These are phyloP conservation scores for Penaeus monodon DNA, from an alignment of 2,888 invertebrate genomes.

Conservation along the genomic window DNA sequence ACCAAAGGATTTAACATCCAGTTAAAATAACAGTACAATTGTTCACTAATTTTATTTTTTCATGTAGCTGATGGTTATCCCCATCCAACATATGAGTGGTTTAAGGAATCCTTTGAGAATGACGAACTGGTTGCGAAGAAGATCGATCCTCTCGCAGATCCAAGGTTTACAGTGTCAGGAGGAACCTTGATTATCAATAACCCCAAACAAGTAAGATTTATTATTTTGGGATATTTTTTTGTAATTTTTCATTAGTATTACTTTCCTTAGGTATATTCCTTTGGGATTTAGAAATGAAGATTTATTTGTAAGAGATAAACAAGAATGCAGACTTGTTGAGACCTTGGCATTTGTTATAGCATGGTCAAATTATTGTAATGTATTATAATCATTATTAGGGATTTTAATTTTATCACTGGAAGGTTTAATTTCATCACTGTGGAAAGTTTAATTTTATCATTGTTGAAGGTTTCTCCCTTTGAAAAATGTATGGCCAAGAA, in stretches of 20 bases:
- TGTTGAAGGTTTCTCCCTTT: no score
- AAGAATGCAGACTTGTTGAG: no score
- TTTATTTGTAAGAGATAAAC: no score
- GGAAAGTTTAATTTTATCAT: no score
- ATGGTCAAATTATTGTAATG: no score
- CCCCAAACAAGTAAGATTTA: slow-evolving; percentile 77
- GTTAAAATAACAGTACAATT: background rate
- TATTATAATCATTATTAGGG: no score
- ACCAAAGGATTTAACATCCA: background rate
- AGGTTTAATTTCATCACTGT: no score
- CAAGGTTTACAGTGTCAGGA: slow-evolving; percentile 88
- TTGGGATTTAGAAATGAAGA: no score
- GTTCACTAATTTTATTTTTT: slow-evolving; percentile 74
- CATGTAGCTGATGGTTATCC: slow-evolving; percentile 79
- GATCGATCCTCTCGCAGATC: slow-evolving; percentile 83
- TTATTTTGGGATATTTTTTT: background rate
- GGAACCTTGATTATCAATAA: slow-evolving; percentile 89
- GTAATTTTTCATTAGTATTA: background rate
- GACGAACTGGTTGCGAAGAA: slow-evolving; percentile 79
- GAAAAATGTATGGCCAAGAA: no score
- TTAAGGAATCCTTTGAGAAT: slow-evolving; percentile 86
- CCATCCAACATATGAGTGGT: slow-evolving; percentile 91
- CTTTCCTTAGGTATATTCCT: background rate
- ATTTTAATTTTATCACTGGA: no score
- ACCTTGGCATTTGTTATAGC: no score